Percentiles rank a stretch among this genome's conserved stretches.
phyloP scores from a whole-genome alignment of 1,140 invertebrate species.

The Zeugodacus cucurbitae region DNA sequence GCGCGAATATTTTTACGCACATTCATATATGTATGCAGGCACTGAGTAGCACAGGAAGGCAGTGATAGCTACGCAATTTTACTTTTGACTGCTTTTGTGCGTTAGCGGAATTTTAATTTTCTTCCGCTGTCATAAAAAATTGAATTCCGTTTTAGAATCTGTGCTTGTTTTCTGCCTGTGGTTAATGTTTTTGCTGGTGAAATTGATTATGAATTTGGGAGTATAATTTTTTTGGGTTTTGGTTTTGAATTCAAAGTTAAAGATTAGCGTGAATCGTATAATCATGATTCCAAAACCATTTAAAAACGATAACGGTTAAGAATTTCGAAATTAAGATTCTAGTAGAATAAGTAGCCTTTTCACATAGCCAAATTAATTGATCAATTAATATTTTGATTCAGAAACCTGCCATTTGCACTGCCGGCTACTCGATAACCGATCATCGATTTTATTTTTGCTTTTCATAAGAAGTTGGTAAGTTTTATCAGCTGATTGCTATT shows the following conservation, averaged over 20 bases:
- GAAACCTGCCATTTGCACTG: no score
- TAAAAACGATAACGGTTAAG: no score
- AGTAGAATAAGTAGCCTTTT: no score
- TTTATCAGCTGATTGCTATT: no score
- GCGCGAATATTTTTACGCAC: background rate
- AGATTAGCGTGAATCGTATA: background rate
- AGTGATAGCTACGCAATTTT: background rate
- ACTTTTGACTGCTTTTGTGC: background rate
- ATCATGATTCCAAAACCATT: no score
- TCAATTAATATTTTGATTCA: no score
- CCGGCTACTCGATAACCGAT: no score
- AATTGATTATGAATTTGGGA: background rate
- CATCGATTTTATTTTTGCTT: no score
- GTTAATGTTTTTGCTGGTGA: background rate
- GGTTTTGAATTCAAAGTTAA: background rate
- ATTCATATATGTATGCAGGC: background rate
- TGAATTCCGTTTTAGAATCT: constrained; percentile 7
- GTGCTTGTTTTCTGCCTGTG: no score
- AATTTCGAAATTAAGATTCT: no score
- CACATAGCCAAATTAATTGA: no score
- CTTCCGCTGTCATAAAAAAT: constrained; percentile 4
- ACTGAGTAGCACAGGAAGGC: background rate
- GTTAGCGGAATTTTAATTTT: background rate
- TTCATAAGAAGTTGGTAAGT: no score
- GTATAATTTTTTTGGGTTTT: background rate